These are phyloP conservation scores for Peromyscus aztecus DNA, from an alignment of 2,797 vertebrate genomes.

Conservation along the genomic window DNA sequence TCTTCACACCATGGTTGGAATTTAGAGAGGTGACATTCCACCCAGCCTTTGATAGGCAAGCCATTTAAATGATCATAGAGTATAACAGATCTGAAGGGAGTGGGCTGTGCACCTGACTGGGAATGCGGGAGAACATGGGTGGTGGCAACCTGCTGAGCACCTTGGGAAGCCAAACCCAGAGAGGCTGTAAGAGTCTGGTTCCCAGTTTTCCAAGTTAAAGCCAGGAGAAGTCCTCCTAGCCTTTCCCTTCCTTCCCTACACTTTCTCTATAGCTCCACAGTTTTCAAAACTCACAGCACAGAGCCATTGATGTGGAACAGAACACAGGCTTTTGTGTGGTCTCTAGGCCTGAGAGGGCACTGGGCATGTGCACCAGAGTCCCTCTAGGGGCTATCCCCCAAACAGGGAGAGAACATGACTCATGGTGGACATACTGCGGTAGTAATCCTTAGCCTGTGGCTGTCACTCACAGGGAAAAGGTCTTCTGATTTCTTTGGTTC, in stretches of 20 bases:
- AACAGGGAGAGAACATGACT: background rate
- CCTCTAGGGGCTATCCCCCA: background rate
- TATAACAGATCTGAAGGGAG: background rate
- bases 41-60: conserved; percentile 9
- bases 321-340: background rate
- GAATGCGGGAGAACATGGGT: background rate
- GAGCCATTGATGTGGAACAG: background rate
- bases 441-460: background rate
- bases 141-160: background rate
- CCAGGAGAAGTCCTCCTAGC: background rate
- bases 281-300: background rate
- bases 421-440: background rate
- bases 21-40: background rate
- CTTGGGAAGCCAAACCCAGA: background rate
- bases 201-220: background rate
- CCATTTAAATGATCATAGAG: background rate
- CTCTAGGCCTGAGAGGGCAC: background rate
- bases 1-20: background rate
- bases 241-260: background rate
- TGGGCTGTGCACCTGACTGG: background rate
- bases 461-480: too few relatives aligned
- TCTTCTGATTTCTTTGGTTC: background rate
- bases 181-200: background rate
- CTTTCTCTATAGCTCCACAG: background rate
- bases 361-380: background rate